A percentile compares a stretch with the other conserved stretches of the same genome.
phyloP scores from a whole-genome alignment of 2,113 vertebrate species.

The Cyanoramphus novaezelandiae region DNA sequence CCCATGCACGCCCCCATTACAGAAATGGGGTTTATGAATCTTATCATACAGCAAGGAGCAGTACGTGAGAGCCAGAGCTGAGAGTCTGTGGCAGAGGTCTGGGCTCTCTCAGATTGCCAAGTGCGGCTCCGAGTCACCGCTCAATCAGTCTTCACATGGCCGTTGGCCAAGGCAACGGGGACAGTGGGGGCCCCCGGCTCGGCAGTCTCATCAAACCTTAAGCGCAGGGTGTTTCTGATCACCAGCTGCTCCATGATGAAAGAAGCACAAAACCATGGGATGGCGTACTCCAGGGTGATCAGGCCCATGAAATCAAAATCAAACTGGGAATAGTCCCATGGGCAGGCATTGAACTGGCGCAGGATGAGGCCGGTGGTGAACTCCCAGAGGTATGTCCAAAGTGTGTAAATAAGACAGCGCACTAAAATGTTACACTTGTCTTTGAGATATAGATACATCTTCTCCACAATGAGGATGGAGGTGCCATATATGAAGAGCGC shows the following conservation, averaged over 20 bases:
- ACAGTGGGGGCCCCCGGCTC: slow-evolving; percentile 73
- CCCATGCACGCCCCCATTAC: slow-evolving; percentile 64
- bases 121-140: not conserved
- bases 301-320: slow-evolving; percentile 98
- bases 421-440: slow-evolving; percentile 84
- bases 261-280: slow-evolving; percentile 96
- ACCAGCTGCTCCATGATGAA: slow-evolving; percentile 93
- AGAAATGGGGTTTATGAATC: slow-evolving; percentile 64
- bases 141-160: slow-evolving; percentile 91
- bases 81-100: not conserved
- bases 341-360: slow-evolving; percentile 94
- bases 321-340: slow-evolving; percentile 97
- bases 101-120: slow-evolving; percentile 31
- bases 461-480: slow-evolving; percentile 96
- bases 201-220: slow-evolving; percentile 85
- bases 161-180: slow-evolving; percentile 77
- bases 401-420: slow-evolving; percentile 94
- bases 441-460: slow-evolving; percentile 91
- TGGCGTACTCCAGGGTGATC: slow-evolving; percentile 94
- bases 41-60: slow-evolving; percentile 65
- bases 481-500: slow-evolving; percentile 98
- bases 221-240: slow-evolving; percentile 91
- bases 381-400: slow-evolving; percentile 98
- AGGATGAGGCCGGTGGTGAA: slow-evolving; percentile 92
- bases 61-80: slow-evolving; percentile 50